Evolutionary conservation across 2,888 invertebrate species (phyloP).

Genomic region (Callyntrura sp.): DNA sequence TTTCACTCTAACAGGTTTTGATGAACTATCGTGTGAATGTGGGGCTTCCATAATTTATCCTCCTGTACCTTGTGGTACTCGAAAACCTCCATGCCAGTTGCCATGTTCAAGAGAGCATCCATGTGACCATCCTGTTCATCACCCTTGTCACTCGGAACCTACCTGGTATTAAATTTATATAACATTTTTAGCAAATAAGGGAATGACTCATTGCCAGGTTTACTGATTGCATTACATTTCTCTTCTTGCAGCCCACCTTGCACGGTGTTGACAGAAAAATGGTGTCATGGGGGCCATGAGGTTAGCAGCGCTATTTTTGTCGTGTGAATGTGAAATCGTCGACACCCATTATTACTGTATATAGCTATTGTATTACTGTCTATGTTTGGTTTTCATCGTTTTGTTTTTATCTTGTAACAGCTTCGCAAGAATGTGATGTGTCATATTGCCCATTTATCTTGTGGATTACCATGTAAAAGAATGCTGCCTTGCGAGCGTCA

Average conservation of each 20-base stretch:
- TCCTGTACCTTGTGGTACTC: slow-evolving; percentile 96
- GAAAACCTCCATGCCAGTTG: slow-evolving; percentile 92
- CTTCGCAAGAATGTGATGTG: slow-evolving; percentile 95
- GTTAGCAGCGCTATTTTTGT: too few relatives aligned
- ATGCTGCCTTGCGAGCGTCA: slow-evolving; percentile 93
- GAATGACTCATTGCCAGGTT: too few relatives aligned
- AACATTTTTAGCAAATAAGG: too few relatives aligned
- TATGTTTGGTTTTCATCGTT: too few relatives aligned
- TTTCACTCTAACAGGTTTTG: slow-evolving; percentile 87
- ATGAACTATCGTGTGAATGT: slow-evolving; percentile 96
- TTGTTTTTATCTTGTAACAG: slow-evolving; percentile 85
- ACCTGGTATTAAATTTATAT: slow-evolving; percentile 86
- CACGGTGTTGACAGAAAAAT: slow-evolving; percentile 93
- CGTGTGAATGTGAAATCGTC: too few relatives aligned
- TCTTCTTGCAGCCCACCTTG: slow-evolving; percentile 90
- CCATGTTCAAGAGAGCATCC: slow-evolving; percentile 91
- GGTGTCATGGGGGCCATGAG: slow-evolving; percentile 93
- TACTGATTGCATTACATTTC: neutral
- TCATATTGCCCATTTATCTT: slow-evolving; percentile 94
- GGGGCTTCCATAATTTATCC: slow-evolving; percentile 94
- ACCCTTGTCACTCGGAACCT: slow-evolving; percentile 92
- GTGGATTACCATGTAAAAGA: slow-evolving; percentile 94
- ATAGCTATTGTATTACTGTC: too few relatives aligned
- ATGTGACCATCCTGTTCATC: slow-evolving; percentile 94
- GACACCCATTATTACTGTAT: too few relatives aligned